phyloP scores from a whole-genome alignment of 1,140 invertebrate species.

The Heliconius hewitsoni region DNA sequence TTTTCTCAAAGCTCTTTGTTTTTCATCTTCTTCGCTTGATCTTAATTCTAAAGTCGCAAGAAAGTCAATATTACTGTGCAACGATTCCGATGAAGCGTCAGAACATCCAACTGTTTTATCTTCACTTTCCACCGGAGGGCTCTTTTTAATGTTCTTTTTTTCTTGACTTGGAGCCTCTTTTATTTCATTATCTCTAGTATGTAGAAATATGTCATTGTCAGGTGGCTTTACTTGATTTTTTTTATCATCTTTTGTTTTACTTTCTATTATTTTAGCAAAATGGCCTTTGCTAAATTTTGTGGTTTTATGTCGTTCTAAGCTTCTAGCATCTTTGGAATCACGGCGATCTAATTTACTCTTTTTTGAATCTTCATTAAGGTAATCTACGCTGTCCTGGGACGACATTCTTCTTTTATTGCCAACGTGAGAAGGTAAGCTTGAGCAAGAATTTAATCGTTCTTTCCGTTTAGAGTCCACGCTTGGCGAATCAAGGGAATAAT shows the following conservation, averaged over 20 bases:
- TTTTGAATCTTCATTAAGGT: conserved; percentile 85
- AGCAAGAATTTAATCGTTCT: conserved; percentile 82
- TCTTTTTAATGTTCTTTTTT: conserved; percentile 53
- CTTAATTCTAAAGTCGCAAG: conserved; percentile 83
- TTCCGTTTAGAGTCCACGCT: conserved; percentile 78
- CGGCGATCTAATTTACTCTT: conserved; percentile 86
- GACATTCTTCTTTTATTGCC: conserved; percentile 88
- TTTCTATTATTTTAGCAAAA: conserved; percentile 80
- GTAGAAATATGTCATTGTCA: conserved; percentile 58
- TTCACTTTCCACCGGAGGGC: conserved; percentile 45
- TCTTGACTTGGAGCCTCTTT: conserved; percentile 54
- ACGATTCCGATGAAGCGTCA: conserved; percentile 49
- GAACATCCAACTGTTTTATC: conserved; percentile 48
- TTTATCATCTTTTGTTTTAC: conserved; percentile 82
- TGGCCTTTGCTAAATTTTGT: conserved; percentile 78
- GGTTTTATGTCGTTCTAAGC: conserved; percentile 76
- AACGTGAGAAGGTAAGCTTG: conserved; percentile 84
- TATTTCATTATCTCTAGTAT: conserved; percentile 59
- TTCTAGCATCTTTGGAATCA: conserved; percentile 86
- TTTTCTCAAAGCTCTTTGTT: conserved; percentile 79
- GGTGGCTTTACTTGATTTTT: conserved; percentile 77
- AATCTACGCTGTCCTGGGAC: conserved; percentile 87
- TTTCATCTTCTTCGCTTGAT: conserved; percentile 82
- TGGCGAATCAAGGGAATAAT: conserved; percentile 79
- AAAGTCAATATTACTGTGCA: conserved; percentile 84